Evolutionary conservation across 1,140 invertebrate genomes (phyloP).

Genomic region (Drosophila pruinosa): DNA sequence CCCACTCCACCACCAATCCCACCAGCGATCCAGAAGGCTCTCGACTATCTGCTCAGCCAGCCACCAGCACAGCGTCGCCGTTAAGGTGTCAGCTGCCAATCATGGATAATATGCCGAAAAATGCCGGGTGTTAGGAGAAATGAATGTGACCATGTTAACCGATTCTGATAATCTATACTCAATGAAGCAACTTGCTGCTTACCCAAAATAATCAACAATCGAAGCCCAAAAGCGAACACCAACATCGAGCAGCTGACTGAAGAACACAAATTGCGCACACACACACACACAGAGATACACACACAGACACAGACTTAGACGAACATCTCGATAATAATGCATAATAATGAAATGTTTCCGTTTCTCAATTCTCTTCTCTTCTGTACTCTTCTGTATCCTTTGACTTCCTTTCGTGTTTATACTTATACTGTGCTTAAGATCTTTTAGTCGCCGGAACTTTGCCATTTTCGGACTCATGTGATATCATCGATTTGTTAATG

Average conservation of each 20-base stretch:
- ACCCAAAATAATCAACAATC: constrained; percentile 17
- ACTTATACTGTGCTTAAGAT: constrained; percentile 58
- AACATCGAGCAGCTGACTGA: constrained; percentile 62
- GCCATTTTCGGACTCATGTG: constrained; percentile 82
- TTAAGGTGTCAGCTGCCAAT: constrained; percentile 26
- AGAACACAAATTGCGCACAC: constrained; percentile 64
- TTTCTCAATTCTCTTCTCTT: constrained; percentile 17
- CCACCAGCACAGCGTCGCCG: constrained; percentile 81
- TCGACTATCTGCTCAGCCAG: constrained; percentile 86
- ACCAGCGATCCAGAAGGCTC: constrained; percentile 89
- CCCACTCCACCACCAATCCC: constrained; percentile 90
- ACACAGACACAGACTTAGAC: background rate
- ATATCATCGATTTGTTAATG: constrained; percentile 79
- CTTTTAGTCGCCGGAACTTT: constrained; percentile 82
- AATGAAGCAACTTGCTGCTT: constrained; percentile 42
- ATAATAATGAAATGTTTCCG: constrained; percentile 16
- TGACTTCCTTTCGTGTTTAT: constrained; percentile 13
- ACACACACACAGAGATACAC: constrained; percentile 18
- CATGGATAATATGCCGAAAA: background rate
- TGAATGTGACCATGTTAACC: constrained; percentile 31
- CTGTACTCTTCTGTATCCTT: constrained; percentile 7
- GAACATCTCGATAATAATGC: constrained; percentile 1
- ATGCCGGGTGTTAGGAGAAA: background rate
- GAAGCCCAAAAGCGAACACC: constrained; percentile 29
- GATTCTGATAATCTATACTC: constrained; percentile 36